Conservation (phyloP, 2,797 vertebrate species). For the Atherinosoma microstoma region DNA sequence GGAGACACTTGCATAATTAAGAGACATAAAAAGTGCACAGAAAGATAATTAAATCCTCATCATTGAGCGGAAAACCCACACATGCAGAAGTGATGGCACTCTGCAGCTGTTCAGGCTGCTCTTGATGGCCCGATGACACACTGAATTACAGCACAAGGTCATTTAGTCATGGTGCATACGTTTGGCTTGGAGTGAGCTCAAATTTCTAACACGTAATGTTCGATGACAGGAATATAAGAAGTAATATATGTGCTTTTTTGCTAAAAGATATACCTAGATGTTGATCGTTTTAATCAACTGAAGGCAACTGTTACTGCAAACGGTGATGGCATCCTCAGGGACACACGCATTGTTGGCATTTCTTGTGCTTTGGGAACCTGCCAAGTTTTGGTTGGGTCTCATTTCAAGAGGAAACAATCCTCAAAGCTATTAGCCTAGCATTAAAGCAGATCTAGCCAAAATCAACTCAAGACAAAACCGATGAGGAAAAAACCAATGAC, state of each 20-base stretch:
- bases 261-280: neutral
- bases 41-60: constrained; percentile 9
- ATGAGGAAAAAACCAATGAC: constrained; percentile 32
- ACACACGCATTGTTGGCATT: neutral
- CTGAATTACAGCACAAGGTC: constrained; percentile 14
- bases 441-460: constrained; percentile 21
- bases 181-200: constrained; percentile 1
- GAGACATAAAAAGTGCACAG: neutral
- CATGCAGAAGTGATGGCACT: constrained; percentile 32
- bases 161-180: neutral
- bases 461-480: constrained; percentile 12
- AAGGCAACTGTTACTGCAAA: neutral
- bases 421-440: constrained; percentile 1
- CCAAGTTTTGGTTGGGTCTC: neutral
- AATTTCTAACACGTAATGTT: neutral
- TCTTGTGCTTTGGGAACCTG: neutral
- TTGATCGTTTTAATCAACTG: neutral
- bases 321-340: neutral
- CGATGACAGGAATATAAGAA: neutral
- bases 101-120: constrained; percentile 37
- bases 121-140: constrained; percentile 24
- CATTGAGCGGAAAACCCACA: neutral
- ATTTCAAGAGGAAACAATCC: neutral
- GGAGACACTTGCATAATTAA: too few relatives aligned
- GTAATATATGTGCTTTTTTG: neutral